A percentile compares a stretch with the other conserved stretches of the same genome.
phyloP scores from a whole-genome alignment of 2,113 vertebrate species.

The Ageneiosus marmoratus region DNA sequence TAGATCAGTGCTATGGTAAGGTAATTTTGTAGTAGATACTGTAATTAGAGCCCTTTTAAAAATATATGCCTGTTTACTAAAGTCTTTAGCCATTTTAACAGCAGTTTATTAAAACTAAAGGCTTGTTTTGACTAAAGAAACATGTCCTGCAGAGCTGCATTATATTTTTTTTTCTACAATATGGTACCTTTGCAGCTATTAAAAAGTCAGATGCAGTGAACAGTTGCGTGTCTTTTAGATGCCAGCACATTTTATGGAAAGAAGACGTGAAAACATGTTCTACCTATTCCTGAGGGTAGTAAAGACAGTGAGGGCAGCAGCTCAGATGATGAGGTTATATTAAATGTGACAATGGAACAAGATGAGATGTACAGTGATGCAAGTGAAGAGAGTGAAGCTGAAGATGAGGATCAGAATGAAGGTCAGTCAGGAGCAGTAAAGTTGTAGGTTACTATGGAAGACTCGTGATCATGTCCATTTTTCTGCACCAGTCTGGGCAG shows the following conservation, averaged over 20 bases:
- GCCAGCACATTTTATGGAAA: background rate
- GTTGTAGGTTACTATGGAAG: no score
- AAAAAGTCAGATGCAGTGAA: no score
- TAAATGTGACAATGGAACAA: background rate
- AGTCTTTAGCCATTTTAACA: background rate
- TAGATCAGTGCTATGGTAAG: background rate
- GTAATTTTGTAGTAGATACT: no score
- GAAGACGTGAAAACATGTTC: background rate
- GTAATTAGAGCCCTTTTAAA: no score
- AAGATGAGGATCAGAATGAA: background rate
- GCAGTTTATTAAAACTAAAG: background rate
- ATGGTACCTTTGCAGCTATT: background rate
- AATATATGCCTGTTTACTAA: background rate
- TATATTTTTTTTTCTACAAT: background rate
- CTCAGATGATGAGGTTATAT: slow-evolving; percentile 1
- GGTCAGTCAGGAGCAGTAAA: background rate
- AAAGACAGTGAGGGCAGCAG: background rate
- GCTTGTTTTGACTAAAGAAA: background rate
- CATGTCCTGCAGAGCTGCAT: background rate
- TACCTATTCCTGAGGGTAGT: background rate
- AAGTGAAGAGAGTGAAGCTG: no score
- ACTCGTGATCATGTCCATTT: no score
- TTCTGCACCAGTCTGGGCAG: background rate
- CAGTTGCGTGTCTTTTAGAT: background rate
- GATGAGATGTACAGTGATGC: slow-evolving; percentile 2